Evolutionary conservation across 1,140 invertebrate genomes (phyloP).

Genomic region (Paracyclopina nana): DNA sequence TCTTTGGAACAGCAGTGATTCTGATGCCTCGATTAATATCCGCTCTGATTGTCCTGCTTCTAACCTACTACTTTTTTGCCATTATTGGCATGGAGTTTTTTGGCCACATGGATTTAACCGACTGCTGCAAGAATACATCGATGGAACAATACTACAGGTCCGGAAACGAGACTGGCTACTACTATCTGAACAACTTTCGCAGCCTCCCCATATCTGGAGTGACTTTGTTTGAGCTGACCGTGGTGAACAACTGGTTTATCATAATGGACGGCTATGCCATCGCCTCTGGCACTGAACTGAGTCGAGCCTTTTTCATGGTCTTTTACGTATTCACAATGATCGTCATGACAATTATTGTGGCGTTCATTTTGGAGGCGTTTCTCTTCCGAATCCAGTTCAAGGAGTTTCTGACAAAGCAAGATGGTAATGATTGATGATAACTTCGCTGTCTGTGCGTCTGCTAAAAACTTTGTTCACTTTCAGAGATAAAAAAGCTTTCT

Average conservation of each 20-base stretch:
- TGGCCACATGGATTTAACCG: constrained; percentile 46
- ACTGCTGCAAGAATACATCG: constrained; percentile 68
- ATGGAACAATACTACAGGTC: constrained; percentile 56
- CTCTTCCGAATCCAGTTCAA: constrained; percentile 73
- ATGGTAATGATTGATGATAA: constrained; percentile 46
- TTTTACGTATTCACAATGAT: constrained; percentile 82
- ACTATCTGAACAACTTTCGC: constrained; percentile 70
- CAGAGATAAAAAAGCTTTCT: constrained; percentile 10
- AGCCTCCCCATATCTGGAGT: constrained; percentile 33
- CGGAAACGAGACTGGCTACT: constrained; percentile 48
- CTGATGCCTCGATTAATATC: constrained; percentile 48
- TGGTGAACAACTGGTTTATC: constrained; percentile 39
- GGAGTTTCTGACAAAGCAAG: constrained; percentile 51
- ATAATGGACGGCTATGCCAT: constrained; percentile 72
- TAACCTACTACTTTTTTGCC: constrained; percentile 75
- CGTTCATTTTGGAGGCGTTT: constrained; percentile 72
- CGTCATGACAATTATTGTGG: constrained; percentile 71
- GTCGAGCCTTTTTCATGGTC: constrained; percentile 63
- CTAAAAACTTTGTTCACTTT: constrained; percentile 13
- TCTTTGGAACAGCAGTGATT: constrained; percentile 68
- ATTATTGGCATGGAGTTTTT: constrained; percentile 81
- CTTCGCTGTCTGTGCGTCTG: too few species aligned
- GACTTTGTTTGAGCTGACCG: constrained; percentile 71
- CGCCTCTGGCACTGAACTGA: constrained; percentile 38
- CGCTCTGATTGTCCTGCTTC: constrained; percentile 44